Conservation (phyloP, 2,888 invertebrate genomes). For the Drosophila engyochracea region DNA sequence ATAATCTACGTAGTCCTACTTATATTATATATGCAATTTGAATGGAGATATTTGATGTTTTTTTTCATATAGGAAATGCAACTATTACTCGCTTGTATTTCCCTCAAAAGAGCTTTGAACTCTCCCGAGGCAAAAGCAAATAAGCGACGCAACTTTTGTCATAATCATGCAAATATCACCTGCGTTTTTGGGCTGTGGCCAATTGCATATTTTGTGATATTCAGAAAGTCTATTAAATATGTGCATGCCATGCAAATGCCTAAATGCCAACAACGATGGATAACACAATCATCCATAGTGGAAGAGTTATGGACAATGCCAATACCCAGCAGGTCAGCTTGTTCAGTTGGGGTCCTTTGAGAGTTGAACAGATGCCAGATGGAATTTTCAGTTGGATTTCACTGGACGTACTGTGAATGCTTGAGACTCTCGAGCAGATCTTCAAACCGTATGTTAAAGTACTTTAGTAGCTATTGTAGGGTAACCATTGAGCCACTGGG, state of each 20-base stretch:
- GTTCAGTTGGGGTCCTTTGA: slow-evolving; percentile 2
- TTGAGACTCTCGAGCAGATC: slow-evolving; percentile 1
- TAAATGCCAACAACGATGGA: slow-evolving; percentile 28
- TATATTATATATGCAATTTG: slow-evolving; percentile 46
- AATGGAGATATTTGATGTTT: slow-evolving; percentile 27
- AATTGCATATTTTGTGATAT: slow-evolving; percentile 77
- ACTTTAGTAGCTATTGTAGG: slow-evolving; percentile 49
- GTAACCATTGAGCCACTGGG: slow-evolving; percentile 59
- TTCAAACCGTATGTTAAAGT: neutral
- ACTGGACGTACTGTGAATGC: neutral
- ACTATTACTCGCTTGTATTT: slow-evolving; percentile 11
- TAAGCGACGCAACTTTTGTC: slow-evolving; percentile 57
- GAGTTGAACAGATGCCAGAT: neutral
- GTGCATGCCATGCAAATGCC: slow-evolving; percentile 74
- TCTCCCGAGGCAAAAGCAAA: slow-evolving; percentile 26
- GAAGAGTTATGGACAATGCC: slow-evolving; percentile 60
- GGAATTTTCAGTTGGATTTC: neutral
- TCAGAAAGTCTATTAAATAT: slow-evolving; percentile 75
- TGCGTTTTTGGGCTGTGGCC: slow-evolving; percentile 53
- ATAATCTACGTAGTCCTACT: slow-evolving; percentile 22
- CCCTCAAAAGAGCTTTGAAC: slow-evolving; percentile 58
- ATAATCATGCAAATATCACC: slow-evolving; percentile 80
- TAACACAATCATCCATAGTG: slow-evolving; percentile 33
- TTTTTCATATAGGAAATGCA: slow-evolving; percentile 29
- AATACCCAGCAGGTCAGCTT: slow-evolving; percentile 42